Conservation (phyloP, 1,140 invertebrate species). For the Archivesica marissinica region DNA sequence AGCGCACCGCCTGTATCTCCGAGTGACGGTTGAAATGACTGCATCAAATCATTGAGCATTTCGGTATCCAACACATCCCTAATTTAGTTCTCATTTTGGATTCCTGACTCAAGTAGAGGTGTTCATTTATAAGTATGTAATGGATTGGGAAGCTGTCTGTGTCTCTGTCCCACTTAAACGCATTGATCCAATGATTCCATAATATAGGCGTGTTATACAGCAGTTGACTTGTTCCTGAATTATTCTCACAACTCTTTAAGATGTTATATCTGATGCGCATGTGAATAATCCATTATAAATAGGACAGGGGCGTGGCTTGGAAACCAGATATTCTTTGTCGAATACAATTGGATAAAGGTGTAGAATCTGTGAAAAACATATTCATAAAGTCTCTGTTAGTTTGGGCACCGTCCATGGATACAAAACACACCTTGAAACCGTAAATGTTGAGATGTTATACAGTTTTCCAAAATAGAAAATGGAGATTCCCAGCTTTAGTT, state of each 20-base stretch:
- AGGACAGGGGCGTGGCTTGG: not conserved
- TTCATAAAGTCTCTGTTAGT: conserved; percentile 45
- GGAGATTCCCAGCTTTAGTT: not conserved
- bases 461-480: conserved; percentile 24
- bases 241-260: conserved; percentile 26
- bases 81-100: conserved; percentile 33
- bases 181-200: conserved; percentile 55
- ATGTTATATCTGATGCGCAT: conserved; percentile 62
- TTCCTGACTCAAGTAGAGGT: conserved; percentile 45
- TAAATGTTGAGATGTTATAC: conserved; percentile 13
- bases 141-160: conserved; percentile 49
- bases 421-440: conserved; percentile 41
- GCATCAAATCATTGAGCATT: conserved; percentile 35
- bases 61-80: not conserved
- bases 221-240: conserved; percentile 48
- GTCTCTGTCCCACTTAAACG: conserved; percentile 54
- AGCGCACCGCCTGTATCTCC: not conserved
- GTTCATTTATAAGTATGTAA: conserved; percentile 58
- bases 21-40: not conserved
- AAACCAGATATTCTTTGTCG: conserved; percentile 12
- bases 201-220: not conserved
- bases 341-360: no score
- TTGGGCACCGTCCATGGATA: conserved; percentile 52
- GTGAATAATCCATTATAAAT: conserved; percentile 48
- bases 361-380: conserved; percentile 22